Evolutionary conservation across 2,888 invertebrate species (phyloP).

Genomic region (Parapristionchus giblindavisi): DNA sequence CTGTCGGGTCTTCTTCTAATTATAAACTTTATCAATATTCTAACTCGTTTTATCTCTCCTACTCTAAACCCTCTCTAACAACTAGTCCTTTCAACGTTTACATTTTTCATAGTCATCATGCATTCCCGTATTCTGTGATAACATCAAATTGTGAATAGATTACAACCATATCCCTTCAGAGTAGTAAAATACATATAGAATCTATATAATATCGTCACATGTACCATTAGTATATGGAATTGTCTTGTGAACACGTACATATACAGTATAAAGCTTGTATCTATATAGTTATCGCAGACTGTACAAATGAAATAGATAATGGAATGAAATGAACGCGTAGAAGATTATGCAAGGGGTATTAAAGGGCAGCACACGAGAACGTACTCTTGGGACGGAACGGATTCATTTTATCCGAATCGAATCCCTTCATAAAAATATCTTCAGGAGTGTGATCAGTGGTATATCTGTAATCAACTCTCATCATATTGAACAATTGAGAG

Average conservation of each 20-base stretch:
- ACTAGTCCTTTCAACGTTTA: too few species aligned
- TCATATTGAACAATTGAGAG: background rate
- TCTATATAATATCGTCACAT: too few species aligned
- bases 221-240: too few species aligned
- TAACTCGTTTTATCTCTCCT: background rate
- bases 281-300: conserved; percentile 19
- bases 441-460: conserved; percentile 19
- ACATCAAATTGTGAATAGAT: too few species aligned
- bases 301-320: conserved; percentile 28
- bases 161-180: too few species aligned
- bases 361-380: conserved; percentile 14
- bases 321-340: background rate
- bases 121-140: conserved; percentile 31
- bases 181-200: too few species aligned
- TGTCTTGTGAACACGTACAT: too few species aligned
- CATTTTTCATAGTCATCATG: too few species aligned
- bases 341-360: background rate
- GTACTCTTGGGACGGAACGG: conserved; percentile 34
- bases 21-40: conserved; percentile 3
- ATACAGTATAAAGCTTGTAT: conserved; percentile 25
- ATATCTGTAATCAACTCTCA: background rate
- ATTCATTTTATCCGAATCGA: conserved; percentile 26
- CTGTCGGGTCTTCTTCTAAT: conserved; percentile 25
- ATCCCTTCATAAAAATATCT: conserved; percentile 29
- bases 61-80: too few species aligned